Percentiles rank a stretch among this genome's conserved stretches.
These are phyloP conservation scores for Acropternis orthonyx DNA, from an alignment of 2,797 vertebrate genomes.

Conservation along the genomic window DNA sequence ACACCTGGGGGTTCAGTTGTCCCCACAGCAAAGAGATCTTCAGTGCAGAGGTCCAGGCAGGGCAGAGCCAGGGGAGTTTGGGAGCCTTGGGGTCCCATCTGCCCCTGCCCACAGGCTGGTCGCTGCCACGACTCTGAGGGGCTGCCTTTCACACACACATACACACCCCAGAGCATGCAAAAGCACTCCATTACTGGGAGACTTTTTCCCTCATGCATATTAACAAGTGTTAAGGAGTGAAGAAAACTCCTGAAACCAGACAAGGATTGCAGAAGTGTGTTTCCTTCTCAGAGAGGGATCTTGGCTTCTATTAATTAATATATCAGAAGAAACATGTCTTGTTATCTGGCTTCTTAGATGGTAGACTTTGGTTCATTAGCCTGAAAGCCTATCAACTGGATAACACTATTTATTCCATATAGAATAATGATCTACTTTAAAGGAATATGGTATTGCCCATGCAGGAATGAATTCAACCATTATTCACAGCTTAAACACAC, in stretches of 20 bases:
- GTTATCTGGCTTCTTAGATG: slow-evolving; percentile 73
- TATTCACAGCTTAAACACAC: slow-evolving; percentile 37
- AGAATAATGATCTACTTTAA: slow-evolving; percentile 72
- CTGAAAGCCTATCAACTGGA: slow-evolving; percentile 68
- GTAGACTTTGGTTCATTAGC: slow-evolving; percentile 77
- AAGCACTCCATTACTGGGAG: not conserved
- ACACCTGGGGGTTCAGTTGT: not conserved
- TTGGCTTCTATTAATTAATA: slow-evolving; percentile 77
- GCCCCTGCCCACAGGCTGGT: not conserved
- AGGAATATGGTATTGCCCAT: slow-evolving; percentile 32
- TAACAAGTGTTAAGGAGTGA: not conserved
- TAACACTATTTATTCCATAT: slow-evolving; percentile 75
- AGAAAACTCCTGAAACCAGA: not conserved
- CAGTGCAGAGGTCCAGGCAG: not conserved
- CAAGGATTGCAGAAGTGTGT: slow-evolving; percentile 6
- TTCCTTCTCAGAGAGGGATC: slow-evolving; percentile 42
- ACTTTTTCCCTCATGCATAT: accelerated
- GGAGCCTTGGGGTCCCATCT: not conserved
- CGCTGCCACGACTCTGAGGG: accelerated
- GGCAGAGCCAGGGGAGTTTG: accelerated
- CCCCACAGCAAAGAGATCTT: not conserved
- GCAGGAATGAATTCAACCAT: slow-evolving; percentile 45
- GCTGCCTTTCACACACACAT: not conserved
- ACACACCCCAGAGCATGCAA: not conserved
- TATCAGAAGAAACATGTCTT: slow-evolving; percentile 73